Evolutionary conservation across 2,113 vertebrate species (phyloP), one percentile per base, ranked within the genome.

Genomic region (Oncorhynchus clarkii): DNA sequence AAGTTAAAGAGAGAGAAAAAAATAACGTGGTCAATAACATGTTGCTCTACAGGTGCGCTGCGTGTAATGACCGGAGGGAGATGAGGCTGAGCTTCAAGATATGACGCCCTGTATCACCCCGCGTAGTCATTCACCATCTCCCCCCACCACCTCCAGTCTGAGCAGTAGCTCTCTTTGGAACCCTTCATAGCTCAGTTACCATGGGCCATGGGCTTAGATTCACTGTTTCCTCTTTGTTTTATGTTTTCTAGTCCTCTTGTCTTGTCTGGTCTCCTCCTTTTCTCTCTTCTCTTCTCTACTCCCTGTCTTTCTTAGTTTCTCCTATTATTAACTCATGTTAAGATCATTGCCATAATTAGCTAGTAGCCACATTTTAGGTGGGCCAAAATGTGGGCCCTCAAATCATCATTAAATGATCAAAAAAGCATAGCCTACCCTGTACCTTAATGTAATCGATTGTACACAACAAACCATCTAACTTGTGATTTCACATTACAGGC

Each of bases 161-260:
- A 24, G 49, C 71, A 67, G 54, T 65, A 62, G 34, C 80, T 78
- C 82, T 88, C 65, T 48, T 66, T 81, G 74, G 73, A 85, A 79
- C 77, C 9, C 2, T 80, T 78, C 71, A 78, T 73, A 76, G 73
- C 66, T 75, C 24, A 79, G 81, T 86, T 82, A 74, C 81, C 69
- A 80, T 85, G 79, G 73, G 66, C 72, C 78, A 72, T 45, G 5
- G 48, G 80, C 72, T 26, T 39, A 60, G 81, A 67, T 79, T 78
- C 45, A 20, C 69, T 18, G 29, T 67, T 62, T 24, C 31, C 24
- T 27, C 80, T 27, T 65, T n/a, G 22, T 18, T 31, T 45, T 3
- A 27, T 45, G 26, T 59, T 71, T 70, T 65, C 57, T 51, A 69
- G 26, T 67, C 57, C 66, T 68, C 49, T 83, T 31, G 69, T 16